phyloP scores from a whole-genome alignment of 1,140 invertebrate species.

The Planococcus citri region DNA sequence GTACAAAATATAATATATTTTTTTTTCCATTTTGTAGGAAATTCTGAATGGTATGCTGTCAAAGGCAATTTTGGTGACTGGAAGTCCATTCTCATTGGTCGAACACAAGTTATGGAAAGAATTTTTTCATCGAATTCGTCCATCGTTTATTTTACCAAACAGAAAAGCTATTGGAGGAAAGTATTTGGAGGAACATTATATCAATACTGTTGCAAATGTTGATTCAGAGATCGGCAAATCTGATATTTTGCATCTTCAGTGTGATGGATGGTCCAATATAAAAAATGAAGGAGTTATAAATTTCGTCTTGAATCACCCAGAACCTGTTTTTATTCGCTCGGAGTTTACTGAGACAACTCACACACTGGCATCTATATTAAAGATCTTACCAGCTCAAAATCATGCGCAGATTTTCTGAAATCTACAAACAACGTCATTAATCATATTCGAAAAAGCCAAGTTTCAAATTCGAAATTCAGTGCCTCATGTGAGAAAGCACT shows the following conservation, averaged over 20 bases:
- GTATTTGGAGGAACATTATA: not conserved
- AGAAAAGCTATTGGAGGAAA: not conserved
- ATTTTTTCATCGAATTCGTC: not conserved
- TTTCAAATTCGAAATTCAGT: conserved; percentile 12
- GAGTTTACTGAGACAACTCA: conserved; percentile 27
- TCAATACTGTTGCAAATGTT: not conserved
- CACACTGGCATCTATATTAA: conserved; percentile 28
- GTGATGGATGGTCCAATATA: conserved; percentile 32
- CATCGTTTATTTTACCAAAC: not conserved
- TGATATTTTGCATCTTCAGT: conserved; percentile 27
- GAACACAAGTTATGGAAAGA: not conserved
- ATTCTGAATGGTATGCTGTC: too few species aligned
- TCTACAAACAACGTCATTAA: too few species aligned
- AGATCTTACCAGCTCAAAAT: conserved; percentile 29
- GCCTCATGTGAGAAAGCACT: conserved; percentile 19
- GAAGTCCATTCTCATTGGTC: not conserved
- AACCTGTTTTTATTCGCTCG: conserved; percentile 31
- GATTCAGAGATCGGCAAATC: not conserved
- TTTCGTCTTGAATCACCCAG: conserved; percentile 30
- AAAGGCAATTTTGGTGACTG: not conserved
- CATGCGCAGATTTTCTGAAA: too few species aligned
- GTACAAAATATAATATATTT: too few species aligned
- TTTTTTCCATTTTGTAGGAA: too few species aligned
- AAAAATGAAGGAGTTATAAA: conserved; percentile 30
- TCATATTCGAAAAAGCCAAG: too few species aligned